Conservation (phyloP, 2,797 vertebrate genomes). For the Coregonus sp. region DNA sequence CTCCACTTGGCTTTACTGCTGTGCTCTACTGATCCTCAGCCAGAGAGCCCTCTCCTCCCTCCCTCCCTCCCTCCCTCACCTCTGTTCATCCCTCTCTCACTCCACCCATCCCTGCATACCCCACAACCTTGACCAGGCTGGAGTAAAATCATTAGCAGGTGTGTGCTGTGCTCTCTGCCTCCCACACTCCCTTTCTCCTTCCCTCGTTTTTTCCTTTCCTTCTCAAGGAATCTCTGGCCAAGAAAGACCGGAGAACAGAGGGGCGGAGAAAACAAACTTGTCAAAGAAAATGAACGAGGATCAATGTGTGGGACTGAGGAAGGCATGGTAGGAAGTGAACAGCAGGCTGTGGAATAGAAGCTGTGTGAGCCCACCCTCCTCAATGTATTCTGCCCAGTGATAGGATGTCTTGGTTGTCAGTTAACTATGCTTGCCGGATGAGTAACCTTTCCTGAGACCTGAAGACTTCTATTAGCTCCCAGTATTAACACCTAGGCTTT, state of each 20-base stretch:
- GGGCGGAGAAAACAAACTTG: slow-evolving; percentile 44
- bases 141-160: slow-evolving; percentile 50
- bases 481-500: too few relatives aligned
- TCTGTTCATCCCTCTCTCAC: background rate
- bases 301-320: slow-evolving; percentile 61
- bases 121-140: slow-evolving; percentile 44
- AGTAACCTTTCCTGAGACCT: too few relatives aligned
- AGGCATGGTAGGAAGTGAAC: background rate
- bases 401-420: too few relatives aligned
- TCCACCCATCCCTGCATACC: background rate
- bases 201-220: background rate
- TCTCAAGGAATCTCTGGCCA: background rate
- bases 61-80: slow-evolving; percentile 15
- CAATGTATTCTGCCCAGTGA: background rate
- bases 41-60: slow-evolving; percentile 6
- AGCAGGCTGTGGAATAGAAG: background rate
- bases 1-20: slow-evolving; percentile 33
- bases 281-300: slow-evolving; percentile 40
- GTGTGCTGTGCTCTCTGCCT: slow-evolving; percentile 17
- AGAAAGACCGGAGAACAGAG: slow-evolving; percentile 20
- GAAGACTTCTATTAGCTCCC: too few relatives aligned
- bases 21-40: slow-evolving; percentile 22
- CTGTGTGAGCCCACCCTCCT: background rate
- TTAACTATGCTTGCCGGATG: too few relatives aligned
- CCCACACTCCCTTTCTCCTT: background rate